Evolutionary conservation across 2,797 vertebrate genomes (phyloP).

Genomic region (Enteromius treurensis): DNA sequence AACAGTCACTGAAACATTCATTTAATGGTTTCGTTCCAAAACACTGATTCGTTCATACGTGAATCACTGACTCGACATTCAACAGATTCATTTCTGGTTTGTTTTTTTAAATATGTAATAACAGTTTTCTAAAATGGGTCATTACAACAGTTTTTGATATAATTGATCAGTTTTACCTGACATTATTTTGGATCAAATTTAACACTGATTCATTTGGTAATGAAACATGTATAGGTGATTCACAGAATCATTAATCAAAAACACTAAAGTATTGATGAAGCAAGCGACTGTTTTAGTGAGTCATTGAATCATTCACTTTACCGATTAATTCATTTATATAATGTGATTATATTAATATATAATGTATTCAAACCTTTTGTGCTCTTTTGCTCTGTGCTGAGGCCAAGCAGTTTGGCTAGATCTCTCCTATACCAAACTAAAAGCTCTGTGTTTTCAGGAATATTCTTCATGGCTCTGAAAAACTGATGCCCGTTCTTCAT

Average conservation of each 20-base stretch:
- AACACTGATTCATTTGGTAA: neutral
- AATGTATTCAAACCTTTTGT: constrained; percentile 72
- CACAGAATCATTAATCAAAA: neutral
- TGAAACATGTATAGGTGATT: neutral
- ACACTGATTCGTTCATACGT: neutral
- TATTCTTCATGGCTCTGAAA: constrained; percentile 82
- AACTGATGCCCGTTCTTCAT: constrained; percentile 85
- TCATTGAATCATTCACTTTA: constrained; percentile 3
- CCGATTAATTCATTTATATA: neutral
- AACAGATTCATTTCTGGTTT: neutral
- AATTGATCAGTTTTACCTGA: neutral
- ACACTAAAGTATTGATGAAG: neutral
- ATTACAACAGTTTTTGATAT: neutral
- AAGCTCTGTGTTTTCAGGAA: constrained; percentile 83
- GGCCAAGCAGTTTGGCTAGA: constrained; percentile 78
- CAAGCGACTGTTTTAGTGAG: neutral
- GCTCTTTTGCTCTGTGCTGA: constrained; percentile 70
- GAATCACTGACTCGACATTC: neutral
- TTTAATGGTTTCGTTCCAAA: neutral
- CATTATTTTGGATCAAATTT: neutral
- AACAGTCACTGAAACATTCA: neutral
- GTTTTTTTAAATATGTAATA: neutral
- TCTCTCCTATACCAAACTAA: constrained; percentile 86
- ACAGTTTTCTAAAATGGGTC: neutral
- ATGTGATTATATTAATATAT: neutral